phyloP scores from a whole-genome alignment of 2,113 vertebrate species.

The Rousettus leschenaultii region DNA sequence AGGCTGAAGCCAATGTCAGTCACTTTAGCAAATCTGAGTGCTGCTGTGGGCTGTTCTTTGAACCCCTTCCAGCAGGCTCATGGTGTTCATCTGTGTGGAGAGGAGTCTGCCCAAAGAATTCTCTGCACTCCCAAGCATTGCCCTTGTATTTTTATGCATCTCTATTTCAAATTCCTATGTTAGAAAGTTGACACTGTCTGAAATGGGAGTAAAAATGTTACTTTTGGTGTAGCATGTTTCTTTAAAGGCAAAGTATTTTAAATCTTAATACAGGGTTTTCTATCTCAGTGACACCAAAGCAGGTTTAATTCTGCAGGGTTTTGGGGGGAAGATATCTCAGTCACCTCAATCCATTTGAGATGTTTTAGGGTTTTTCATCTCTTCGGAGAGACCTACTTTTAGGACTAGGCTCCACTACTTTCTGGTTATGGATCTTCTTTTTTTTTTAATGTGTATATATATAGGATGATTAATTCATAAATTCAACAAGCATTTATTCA shows the following conservation, averaged over 20 bases:
- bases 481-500: neutral
- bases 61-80: slow-evolving; percentile 56
- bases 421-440: neutral
- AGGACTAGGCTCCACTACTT: neutral
- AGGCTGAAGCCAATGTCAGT: slow-evolving; percentile 31
- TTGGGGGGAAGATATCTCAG: neutral
- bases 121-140: neutral
- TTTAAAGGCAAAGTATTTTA: slow-evolving; percentile 39
- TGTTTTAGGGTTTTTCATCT: neutral
- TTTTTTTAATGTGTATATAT: no score
- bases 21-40: slow-evolving; percentile 27
- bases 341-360: neutral
- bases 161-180: slow-evolving; percentile 16
- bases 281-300: slow-evolving; percentile 1
- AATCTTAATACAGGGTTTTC: neutral
- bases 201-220: neutral
- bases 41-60: slow-evolving; percentile 55
- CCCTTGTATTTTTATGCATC: neutral
- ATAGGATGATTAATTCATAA: neutral
- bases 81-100: slow-evolving; percentile 50
- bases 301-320: neutral
- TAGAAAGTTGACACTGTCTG: slow-evolving; percentile 29
- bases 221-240: neutral
- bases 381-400: neutral
- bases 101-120: neutral